A percentile compares a stretch with the other conserved stretches of the same genome.
phyloP scores from a whole-genome alignment of 2,797 vertebrate genomes.

The Takifugu ocellatus region DNA sequence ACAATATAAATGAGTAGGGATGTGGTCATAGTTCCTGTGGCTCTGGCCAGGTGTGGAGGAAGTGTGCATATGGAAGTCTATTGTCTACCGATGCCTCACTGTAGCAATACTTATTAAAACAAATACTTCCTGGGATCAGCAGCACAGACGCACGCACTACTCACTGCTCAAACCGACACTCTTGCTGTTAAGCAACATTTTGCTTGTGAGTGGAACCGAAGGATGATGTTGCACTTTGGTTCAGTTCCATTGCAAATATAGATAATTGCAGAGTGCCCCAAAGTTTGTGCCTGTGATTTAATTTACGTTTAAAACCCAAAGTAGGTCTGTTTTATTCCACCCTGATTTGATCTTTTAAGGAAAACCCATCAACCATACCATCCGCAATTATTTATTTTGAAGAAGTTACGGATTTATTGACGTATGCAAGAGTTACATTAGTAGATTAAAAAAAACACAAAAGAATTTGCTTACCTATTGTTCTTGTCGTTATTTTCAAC shows the following conservation, averaged over 20 bases:
- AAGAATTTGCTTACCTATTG: too few relatives aligned
- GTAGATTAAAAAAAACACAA: too few relatives aligned
- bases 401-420: too few relatives aligned
- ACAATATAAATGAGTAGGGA: conserved; percentile 48
- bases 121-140: conserved; percentile 34
- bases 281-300: neutral
- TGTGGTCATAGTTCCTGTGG: conserved; percentile 73
- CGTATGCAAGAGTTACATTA: too few relatives aligned
- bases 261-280: neutral
- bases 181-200: neutral
- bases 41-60: conserved; percentile 77
- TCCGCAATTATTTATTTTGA: too few relatives aligned
- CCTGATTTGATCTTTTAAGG: neutral
- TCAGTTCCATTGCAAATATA: conserved; percentile 10
- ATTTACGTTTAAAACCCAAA: neutral
- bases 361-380: too few relatives aligned
- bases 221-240: conserved; percentile 3
- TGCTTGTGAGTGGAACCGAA: neutral
- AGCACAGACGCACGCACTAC: neutral
- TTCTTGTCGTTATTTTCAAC: too few relatives aligned
- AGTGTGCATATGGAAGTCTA: conserved; percentile 64
- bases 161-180: neutral
- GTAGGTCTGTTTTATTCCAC: neutral
- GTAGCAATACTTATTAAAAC: conserved; percentile 30
- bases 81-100: conserved; percentile 54